Evolutionary conservation across 2,888 invertebrate species (phyloP), one percentile per base, ranked within the genome.

Genomic region (Erebia epiphron): DNA sequence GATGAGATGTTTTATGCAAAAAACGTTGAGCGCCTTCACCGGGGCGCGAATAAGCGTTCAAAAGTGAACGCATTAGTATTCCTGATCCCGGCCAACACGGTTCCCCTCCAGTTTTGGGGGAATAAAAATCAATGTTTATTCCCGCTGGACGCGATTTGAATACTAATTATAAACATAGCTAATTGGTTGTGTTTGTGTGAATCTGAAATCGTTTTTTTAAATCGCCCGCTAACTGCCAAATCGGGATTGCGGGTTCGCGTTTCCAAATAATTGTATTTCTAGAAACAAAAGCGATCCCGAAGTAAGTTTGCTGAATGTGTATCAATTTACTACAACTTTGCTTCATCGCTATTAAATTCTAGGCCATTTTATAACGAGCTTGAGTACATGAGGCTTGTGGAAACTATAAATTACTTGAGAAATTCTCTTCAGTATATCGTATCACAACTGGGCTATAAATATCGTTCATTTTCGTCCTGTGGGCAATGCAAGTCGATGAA

Each of bases 1-100:
- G 93, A 93, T 93, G 93, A 92, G 92, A 93, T 93, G 92, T 92
- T 92, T 93, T 93, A 93, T 93, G 93, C 92, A 92, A 92, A 93
- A 93, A 92, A 93, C 92, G 93, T 91, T 87, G 91, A 86, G 84
- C 76, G 82, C 87, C 86, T 89, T 91, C 89, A 89, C 85, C 88
- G 85, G 88, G 89, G 91, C 88, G 92, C 89, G 89, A 91, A 89
- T 91, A 92, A 91, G 85, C 91, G 91, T 86, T 91, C 90, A 88
- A 89, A 91, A 91, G 90, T 92, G 92, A 89, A 87, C 90, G 89
- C 92, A 93, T 92, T 93, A 92, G 92, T 92, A 92, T 93, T 89
- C 92, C 82, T 83, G 81, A 85, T 82, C 87, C 86, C 86, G 80
- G 81, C 73, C 86, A 80, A 84, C 81, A 80, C 84, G 84, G 82